These are phyloP conservation scores for Leptogaster cylindrica DNA, from an alignment of 2,888 invertebrate species.

Conservation along the genomic window DNA sequence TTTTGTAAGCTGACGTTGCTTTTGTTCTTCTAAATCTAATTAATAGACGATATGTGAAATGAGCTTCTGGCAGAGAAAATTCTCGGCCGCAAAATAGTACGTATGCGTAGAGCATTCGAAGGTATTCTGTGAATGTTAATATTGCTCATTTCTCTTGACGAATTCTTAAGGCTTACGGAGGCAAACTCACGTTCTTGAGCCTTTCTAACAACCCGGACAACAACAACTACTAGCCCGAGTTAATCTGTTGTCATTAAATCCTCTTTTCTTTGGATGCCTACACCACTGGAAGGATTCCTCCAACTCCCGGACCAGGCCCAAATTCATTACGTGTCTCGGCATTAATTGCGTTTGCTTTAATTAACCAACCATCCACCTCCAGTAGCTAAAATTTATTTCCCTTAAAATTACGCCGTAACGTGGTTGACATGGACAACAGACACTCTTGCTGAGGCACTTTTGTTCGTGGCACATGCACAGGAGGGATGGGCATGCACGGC, in stretches of 20 bases:
- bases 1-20: neutral
- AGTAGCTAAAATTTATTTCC: constrained; percentile 28
- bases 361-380: constrained; percentile 26
- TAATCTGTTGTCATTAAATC: constrained; percentile 34
- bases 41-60: constrained; percentile 33
- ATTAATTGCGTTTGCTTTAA: constrained; percentile 40
- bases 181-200: constrained; percentile 1
- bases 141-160: constrained; percentile 9
- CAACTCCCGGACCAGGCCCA: neutral
- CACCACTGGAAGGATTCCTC: neutral
- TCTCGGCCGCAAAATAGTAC: constrained; percentile 20
- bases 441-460: neutral
- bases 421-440: constrained; percentile 25
- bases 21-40: constrained; percentile 6
- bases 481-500: neutral
- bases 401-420: constrained; percentile 31
- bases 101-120: neutral
- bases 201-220: neutral
- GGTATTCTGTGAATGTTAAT: constrained; percentile 25
- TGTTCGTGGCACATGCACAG: constrained; percentile 10
- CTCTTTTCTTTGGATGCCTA: neutral
- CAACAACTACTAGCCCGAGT: neutral
- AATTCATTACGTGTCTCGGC: constrained; percentile 34
- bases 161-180: neutral
- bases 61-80: constrained; percentile 8